Conservation (phyloP, 2,888 invertebrate genomes). For the Drosophila diplacantha region DNA sequence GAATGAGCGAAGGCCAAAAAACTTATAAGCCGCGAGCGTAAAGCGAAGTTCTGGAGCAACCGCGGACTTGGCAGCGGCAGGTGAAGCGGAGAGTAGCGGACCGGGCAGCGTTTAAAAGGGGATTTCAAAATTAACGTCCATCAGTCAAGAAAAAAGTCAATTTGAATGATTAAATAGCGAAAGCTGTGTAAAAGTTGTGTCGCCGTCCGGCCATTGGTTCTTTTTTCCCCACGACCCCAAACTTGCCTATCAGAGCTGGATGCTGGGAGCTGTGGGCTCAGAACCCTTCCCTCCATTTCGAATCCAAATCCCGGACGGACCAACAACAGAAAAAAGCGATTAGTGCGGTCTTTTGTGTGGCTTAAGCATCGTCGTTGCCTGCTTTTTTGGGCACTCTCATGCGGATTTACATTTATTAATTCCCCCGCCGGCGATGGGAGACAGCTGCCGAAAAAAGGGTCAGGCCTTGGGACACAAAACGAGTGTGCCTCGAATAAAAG, state of each 20-base stretch:
- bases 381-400: constrained; percentile 43
- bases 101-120: constrained; percentile 52
- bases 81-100: background rate
- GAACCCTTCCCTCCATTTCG: constrained; percentile 19
- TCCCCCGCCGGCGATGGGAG: constrained; percentile 22
- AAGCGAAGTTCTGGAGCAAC: constrained; percentile 50
- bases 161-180: constrained; percentile 70
- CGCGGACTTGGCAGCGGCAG: constrained; percentile 5
- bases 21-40: constrained; percentile 67
- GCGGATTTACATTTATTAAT: constrained; percentile 62
- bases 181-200: constrained; percentile 48
- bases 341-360: constrained; percentile 59
- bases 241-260: background rate
- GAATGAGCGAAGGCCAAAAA: constrained; percentile 49
- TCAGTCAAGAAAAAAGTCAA: constrained; percentile 62
- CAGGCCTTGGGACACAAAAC: constrained; percentile 21
- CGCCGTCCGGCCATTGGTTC: constrained; percentile 30
- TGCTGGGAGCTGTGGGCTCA: background rate
- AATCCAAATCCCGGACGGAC: constrained; percentile 9
- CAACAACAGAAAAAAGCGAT: constrained; percentile 44
- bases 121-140: constrained; percentile 68
- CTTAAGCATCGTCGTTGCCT: constrained; percentile 41
- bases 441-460: constrained; percentile 34
- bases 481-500: constrained; percentile 20
- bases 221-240: background rate